Evolutionary conservation across 35 echinoderm and acorn worm genomes (phyloP), one percentile per base, ranked within the genome.

Genomic region (Lytechinus variegatus): DNA sequence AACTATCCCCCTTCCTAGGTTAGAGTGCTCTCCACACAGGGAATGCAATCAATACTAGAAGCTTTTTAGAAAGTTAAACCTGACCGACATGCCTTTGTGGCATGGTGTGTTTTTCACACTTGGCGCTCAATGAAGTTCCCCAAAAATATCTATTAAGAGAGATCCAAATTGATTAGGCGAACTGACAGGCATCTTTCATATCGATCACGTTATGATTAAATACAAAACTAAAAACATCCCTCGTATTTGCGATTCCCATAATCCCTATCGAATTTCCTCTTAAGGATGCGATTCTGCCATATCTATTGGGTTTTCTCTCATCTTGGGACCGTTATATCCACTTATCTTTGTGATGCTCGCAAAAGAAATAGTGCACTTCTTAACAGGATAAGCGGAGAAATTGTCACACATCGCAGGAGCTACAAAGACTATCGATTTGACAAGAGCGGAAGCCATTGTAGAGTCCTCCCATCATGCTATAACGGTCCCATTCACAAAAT

Each of bases 331-430:
- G 88, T 90, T 90, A 90, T 90, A 90, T 90, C 88, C 88, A 90
- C 88, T 90, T 54, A 13, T 54, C 88, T 33, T 33, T 90, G 29
- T 90, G 28, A 90, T 44, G 11, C 28, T 44, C 29, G 29, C 11
- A 19, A 90, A 90, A 90, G 52, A 54, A 90, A 89, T n/a, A 16
- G 10, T 54, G 88, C 88, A 54, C 52, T 54, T 52, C 88, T 90
- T 90, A 90, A 90, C 88, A 90, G 52, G 88, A 90, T 90, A 90
- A 90, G 88, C 88, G n/a, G 28, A 54, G 16, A 90, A 90, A 90
- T 90, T 90, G 88, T 90, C 88, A 90, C 88, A 90, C 88, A 90
- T 90, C 88, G 28, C 28, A 90, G 88, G 88, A 52, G 29, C 27
- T 52, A 90, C 88, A 90, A 90, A 90, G 88, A 90, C 13, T 90